Base-by-base conservation (phyloP, 1,140 invertebrate genomes). In the Thaumatotibia leucotreta region DNA sequence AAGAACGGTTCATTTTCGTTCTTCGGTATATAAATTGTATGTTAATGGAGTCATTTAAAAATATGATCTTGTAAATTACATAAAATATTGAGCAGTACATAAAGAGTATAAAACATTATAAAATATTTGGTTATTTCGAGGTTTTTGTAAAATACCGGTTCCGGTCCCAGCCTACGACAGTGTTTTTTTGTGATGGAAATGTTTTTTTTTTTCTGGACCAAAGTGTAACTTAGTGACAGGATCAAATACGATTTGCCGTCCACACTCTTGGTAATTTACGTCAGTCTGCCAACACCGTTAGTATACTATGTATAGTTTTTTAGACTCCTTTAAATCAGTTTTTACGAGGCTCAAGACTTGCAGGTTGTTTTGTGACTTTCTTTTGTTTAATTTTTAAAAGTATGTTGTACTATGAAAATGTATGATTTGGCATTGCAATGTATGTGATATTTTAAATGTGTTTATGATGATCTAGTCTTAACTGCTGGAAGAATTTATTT, bases 171-270 rank as follows among this genome's bases (percentile, higher is more conserved):
- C n/a, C n/a, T n/a, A n/a, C n/a, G n/a, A n/a, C n/a, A n/a, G n/a
- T n/a, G n/a, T n/a, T n/a, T n/a, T n/a, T n/a, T n/a, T n/a, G n/a
- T n/a, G n/a, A n/a, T n/a, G n/a, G n/a, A n/a, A n/a, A n/a, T n/a
- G n/a, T n/a, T n/a, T n/a, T n/a, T n/a, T n/a, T n/a, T n/a, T n/a
- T n/a, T n/a, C n/a, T 45, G 39, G 39, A 9, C 39, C 39, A 20
- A 45, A 45, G 39, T 6, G 17, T 45, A 5, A 45, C 17, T 45
- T 8, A 45, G 22, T 5, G 52, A 58, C 52, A 58, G n/a, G 50
- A 58, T 27, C 52, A 27, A n/a, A 58, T 58, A 58, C 52, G 27
- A 58, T 58, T 52, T 58, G 24, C 52, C 52, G 52, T 58, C 52
- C 52, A 58, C 24, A 11, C 52, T 27, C 52, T 8, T 45, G 39